Evolutionary conservation across 2,888 invertebrate species (phyloP).

Genomic region (Spodoptera littoralis): DNA sequence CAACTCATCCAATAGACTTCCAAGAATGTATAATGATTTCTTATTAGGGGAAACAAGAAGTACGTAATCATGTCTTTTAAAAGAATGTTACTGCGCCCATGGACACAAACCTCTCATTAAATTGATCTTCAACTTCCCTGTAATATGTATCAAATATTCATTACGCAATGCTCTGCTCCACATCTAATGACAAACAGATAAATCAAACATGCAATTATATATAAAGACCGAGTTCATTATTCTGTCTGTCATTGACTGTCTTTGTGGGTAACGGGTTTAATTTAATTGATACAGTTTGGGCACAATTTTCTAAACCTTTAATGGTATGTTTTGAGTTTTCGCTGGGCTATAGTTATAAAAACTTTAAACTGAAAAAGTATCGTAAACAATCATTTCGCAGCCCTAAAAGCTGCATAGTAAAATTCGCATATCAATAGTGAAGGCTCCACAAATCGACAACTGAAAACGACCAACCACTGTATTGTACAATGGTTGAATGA

Average conservation of each 20-base stretch:
- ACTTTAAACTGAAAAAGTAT: neutral
- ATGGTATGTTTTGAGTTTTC: neutral
- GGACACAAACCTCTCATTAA: slow-evolving; percentile 4
- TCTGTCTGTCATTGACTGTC: slow-evolving; percentile 44
- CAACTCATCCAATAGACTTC: too few relatives aligned
- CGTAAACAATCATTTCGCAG: neutral
- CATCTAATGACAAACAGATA: slow-evolving; percentile 29
- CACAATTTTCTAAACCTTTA: slow-evolving; percentile 1
- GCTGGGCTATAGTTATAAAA: too few relatives aligned
- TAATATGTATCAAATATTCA: slow-evolving; percentile 20
- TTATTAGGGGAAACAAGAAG: too few relatives aligned
- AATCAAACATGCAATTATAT: slow-evolving; percentile 46
- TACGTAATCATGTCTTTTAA: neutral
- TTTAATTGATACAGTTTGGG: slow-evolving; percentile 23
- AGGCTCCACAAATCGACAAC: too few relatives aligned
- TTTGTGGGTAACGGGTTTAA: slow-evolving; percentile 37
- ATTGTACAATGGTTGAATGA: neutral
- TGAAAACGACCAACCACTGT: too few relatives aligned
- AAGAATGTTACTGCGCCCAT: neutral
- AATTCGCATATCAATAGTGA: too few relatives aligned
- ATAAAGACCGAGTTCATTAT: slow-evolving; percentile 34
- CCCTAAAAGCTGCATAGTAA: slow-evolving; percentile 7
- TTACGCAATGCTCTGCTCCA: slow-evolving; percentile 28
- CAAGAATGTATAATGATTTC: too few relatives aligned
- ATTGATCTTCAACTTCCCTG: slow-evolving; percentile 24